phyloP scores from a whole-genome alignment of 2,113 vertebrate genomes.

The Lepus europaeus region DNA sequence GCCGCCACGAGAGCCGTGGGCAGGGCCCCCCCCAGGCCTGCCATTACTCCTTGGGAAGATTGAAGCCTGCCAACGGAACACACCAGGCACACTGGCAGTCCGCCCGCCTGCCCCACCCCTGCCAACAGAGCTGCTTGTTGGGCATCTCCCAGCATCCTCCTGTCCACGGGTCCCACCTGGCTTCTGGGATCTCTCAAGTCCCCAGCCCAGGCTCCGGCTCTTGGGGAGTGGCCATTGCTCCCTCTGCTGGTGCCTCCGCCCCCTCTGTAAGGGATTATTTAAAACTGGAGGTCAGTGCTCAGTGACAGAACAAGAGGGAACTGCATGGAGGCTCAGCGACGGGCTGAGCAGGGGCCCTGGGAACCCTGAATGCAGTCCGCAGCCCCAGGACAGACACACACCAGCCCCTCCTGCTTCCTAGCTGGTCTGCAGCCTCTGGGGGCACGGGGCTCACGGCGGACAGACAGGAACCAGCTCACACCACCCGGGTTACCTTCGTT shows the following conservation, averaged over 20 bases:
- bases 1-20: too few species aligned
- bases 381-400: background rate
- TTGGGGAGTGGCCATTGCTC: background rate
- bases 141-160: background rate
- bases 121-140: background rate
- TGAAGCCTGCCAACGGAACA: background rate
- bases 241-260: background rate
- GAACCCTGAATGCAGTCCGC: background rate
- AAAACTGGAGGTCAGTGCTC: background rate
- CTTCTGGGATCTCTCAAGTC: background rate
- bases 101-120: fast-evolving
- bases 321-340: background rate
- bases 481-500: background rate
- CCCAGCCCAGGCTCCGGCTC: background rate
- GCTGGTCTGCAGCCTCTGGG: background rate
- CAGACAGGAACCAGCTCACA: background rate
- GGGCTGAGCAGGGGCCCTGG: background rate
- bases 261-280: background rate
- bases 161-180: background rate
- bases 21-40: background rate
- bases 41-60: background rate
- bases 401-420: background rate
- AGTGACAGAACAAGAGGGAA: background rate
- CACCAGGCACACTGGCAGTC: fast-evolving
- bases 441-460: too few species aligned